Evolutionary conservation across 1,140 invertebrate species (phyloP).

Genomic region (Drosophila orosa): DNA sequence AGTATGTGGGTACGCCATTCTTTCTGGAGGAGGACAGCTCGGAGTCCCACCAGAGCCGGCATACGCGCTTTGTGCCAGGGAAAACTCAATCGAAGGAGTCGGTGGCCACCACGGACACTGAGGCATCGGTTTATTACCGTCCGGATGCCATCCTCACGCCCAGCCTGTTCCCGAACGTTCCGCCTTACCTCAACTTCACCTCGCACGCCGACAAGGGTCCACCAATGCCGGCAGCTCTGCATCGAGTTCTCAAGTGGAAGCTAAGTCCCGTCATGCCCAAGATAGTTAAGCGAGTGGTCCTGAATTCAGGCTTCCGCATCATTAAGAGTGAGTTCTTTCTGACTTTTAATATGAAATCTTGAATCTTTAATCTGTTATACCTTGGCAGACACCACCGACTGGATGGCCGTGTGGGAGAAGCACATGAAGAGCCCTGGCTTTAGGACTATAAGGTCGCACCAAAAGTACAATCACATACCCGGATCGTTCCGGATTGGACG

Average conservation of each 20-base stretch:
- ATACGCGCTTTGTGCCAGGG: conserved; percentile 61
- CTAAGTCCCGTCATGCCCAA: conserved; percentile 95
- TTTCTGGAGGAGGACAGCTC: conserved; percentile 64
- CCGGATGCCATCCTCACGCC: conserved; percentile 86
- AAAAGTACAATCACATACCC: conserved; percentile 99
- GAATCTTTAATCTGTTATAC: neutral
- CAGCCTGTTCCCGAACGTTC: conserved; percentile 93
- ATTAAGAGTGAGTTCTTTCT: conserved; percentile 88
- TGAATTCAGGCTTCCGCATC: conserved; percentile 93
- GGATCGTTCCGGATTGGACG: conserved; percentile 98
- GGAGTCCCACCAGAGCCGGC: conserved; percentile 70
- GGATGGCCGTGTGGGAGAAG: conserved; percentile 93
- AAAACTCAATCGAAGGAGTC: conserved; percentile 54
- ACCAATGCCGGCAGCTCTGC: conserved; percentile 88
- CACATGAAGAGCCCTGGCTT: conserved; percentile 92
- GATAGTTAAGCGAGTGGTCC: conserved; percentile 92
- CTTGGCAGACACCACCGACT: conserved; percentile 87
- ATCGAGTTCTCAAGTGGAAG: conserved; percentile 94
- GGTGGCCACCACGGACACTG: conserved; percentile 59
- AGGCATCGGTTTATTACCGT: conserved; percentile 63
- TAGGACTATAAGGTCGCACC: conserved; percentile 91
- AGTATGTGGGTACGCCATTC: conserved; percentile 74
- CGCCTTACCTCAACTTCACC: conserved; percentile 95
- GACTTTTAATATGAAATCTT: neutral
- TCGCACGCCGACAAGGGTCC: conserved; percentile 89